A percentile compares a stretch with the other conserved stretches of the same genome.
Evolutionary conservation across 2,113 vertebrate genomes (phyloP).

Genomic region (Dicerorhinus sumatrensis): DNA sequence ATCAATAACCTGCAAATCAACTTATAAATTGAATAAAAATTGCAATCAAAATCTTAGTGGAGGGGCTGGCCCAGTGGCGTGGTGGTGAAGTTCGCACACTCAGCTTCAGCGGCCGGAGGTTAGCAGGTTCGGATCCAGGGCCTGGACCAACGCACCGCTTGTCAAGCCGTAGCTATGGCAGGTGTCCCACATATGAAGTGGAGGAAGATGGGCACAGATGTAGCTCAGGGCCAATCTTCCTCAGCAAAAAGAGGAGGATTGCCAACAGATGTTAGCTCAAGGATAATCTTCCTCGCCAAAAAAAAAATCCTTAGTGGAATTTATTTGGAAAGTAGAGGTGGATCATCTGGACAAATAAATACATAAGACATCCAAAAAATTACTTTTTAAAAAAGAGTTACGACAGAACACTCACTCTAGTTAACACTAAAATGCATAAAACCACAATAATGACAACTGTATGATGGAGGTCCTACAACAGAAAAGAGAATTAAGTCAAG

Average conservation of each 20-base stretch:
- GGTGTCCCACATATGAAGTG: too few relatives aligned
- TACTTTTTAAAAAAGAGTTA: neutral
- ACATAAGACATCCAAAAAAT: neutral
- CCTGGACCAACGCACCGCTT: too few relatives aligned
- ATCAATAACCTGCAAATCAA: neutral
- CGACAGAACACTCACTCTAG: neutral
- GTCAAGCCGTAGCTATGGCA: too few relatives aligned
- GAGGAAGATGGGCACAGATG: too few relatives aligned
- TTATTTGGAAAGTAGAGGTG: neutral
- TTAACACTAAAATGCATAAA: constrained; percentile 31
- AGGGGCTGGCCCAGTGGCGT: neutral
- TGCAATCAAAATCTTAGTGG: neutral
- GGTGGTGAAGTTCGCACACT: too few relatives aligned
- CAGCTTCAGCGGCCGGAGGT: too few relatives aligned
- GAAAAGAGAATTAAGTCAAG: neutral
- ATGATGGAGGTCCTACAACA: neutral
- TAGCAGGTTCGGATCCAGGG: too few relatives aligned
- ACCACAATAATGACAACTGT: neutral
- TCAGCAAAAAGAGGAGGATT: too few relatives aligned
- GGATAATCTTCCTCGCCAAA: too few relatives aligned
- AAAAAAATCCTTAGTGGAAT: neutral
- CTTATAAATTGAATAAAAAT: neutral
- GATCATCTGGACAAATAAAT: neutral
- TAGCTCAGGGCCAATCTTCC: too few relatives aligned
- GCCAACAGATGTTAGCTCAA: too few relatives aligned